phyloP scores from a whole-genome alignment of 2,797 vertebrate genomes.

The Epinephelus coioides region DNA sequence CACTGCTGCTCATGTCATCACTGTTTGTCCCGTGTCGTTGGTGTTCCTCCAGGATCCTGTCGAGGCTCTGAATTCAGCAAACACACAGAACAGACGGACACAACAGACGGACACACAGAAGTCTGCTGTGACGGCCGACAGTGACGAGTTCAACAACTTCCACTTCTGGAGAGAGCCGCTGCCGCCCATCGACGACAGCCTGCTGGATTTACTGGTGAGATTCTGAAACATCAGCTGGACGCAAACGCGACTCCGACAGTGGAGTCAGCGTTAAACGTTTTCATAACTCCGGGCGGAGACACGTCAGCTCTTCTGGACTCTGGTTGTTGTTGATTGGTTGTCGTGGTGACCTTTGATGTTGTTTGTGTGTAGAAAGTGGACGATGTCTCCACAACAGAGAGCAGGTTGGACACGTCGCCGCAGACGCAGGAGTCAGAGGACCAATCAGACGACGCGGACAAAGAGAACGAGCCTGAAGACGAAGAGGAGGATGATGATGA shows the following conservation, averaged over 20 bases:
- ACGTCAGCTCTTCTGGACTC: too few species aligned
- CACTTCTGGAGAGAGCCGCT: constrained; percentile 92
- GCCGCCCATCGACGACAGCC: constrained; percentile 86
- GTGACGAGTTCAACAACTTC: constrained; percentile 88
- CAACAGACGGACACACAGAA: neutral
- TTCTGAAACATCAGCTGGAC: neutral
- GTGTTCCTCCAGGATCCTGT: constrained; percentile 27
- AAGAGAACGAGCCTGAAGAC: constrained; percentile 59
- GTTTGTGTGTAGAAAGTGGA: constrained; percentile 51
- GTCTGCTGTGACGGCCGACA: neutral
- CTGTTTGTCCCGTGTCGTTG: too few species aligned
- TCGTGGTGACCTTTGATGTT: neutral
- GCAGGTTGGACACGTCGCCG: constrained; percentile 5
- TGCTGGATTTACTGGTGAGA: constrained; percentile 91
- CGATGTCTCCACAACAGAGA: constrained; percentile 13
- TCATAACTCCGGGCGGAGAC: too few species aligned
- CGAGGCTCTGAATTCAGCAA: neutral
- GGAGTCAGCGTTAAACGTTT: too few species aligned
- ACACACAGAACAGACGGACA: neutral
- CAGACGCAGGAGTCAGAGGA: constrained; percentile 19
- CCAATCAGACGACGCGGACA: constrained; percentile 56
- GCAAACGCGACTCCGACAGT: too few species aligned
- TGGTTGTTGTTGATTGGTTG: neutral
- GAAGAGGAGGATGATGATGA: constrained; percentile 56
- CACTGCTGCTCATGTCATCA: too few species aligned